A percentile compares a stretch with the other conserved stretches of the same genome.
phyloP scores from a whole-genome alignment of 2,797 vertebrate species.

The Myotis planiceps region DNA sequence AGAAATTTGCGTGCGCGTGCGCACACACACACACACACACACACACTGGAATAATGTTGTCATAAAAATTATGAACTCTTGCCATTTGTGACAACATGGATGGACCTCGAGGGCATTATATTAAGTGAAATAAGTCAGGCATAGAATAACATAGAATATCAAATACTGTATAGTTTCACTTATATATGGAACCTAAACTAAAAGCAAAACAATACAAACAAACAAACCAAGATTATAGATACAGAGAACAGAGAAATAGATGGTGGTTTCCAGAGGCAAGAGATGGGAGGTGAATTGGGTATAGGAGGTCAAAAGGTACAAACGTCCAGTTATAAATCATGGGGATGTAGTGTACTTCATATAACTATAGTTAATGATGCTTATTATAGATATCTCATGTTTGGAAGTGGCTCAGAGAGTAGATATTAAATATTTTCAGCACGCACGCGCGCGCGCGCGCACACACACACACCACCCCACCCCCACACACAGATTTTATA shows the following conservation, averaged over 20 bases:
- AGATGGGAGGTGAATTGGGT: background rate
- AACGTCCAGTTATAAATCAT: background rate
- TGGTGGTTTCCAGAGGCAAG: background rate
- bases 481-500: background rate
- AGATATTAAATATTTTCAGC: background rate
- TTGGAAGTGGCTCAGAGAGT: background rate
- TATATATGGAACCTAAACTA: background rate
- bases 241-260: background rate
- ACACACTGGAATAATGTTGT: background rate
- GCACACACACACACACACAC: background rate
- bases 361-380: background rate
- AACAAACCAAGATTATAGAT: background rate
- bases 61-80: background rate
- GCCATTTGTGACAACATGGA: background rate
- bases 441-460: background rate
- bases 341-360: background rate
- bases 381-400: background rate
- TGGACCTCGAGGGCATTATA: background rate
- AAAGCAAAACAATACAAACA: background rate
- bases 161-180: background rate
- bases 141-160: background rate
- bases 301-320: background rate
- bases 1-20: background rate
- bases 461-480: background rate
- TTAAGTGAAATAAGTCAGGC: background rate